Percentiles rank a stretch among this genome's conserved stretches.
Evolutionary conservation across 2,113 vertebrate genomes (phyloP).

Genomic region (Otus sunia): DNA sequence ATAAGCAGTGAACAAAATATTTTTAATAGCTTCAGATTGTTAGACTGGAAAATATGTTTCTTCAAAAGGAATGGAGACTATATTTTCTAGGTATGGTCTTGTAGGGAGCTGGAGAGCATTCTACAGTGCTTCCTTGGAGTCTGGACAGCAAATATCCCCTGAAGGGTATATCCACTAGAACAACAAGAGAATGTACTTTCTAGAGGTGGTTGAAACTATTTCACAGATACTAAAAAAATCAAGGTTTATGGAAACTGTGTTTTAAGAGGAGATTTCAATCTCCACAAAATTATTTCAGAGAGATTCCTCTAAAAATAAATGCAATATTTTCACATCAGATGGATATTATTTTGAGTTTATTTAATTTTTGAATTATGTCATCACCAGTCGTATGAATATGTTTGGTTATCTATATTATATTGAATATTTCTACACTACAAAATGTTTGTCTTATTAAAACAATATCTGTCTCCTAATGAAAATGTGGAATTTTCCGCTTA

Average conservation of each 20-base stretch:
- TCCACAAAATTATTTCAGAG: background rate
- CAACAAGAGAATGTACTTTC: background rate
- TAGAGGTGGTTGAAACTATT: background rate
- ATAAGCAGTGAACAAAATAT: background rate
- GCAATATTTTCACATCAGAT: background rate
- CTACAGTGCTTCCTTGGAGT: fast-evolving
- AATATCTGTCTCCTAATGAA: background rate
- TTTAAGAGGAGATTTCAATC: background rate
- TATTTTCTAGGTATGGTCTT: background rate
- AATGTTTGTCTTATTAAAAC: background rate
- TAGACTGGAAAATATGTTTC: background rate
- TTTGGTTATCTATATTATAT: background rate
- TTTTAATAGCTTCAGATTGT: background rate
- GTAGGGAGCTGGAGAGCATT: background rate
- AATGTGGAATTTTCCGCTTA: background rate
- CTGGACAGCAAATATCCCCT: background rate
- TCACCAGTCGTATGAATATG: background rate
- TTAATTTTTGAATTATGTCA: background rate
- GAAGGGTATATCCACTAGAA: background rate
- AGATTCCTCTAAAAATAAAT: background rate
- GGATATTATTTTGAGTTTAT: background rate
- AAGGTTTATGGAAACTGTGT: background rate
- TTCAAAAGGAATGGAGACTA: background rate
- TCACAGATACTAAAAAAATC: background rate
- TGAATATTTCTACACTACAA: background rate